These are phyloP conservation scores for Euwallacea similis DNA, from an alignment of 1,140 invertebrate genomes.

Conservation along the genomic window DNA sequence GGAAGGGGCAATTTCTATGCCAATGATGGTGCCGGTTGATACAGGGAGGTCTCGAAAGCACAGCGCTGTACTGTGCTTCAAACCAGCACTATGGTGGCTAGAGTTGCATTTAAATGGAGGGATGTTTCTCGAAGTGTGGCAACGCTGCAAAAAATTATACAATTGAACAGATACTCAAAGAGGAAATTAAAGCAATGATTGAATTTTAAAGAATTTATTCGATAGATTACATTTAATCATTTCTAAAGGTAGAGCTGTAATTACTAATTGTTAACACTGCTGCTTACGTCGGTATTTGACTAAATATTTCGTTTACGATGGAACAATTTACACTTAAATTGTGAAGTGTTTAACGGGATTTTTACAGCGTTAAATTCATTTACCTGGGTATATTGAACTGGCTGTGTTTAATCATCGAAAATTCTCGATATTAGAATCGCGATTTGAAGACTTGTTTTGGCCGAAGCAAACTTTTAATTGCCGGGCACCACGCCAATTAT, in stretches of 20 bases:
- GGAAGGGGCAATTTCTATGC: conserved; percentile 54
- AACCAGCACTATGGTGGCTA: background rate
- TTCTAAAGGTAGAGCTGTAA: too few species aligned
- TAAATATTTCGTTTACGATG: conserved; percentile 10
- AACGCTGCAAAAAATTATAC: too few species aligned
- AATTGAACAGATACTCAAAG: too few species aligned
- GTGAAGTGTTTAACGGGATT: conserved; percentile 11
- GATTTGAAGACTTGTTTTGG: too few species aligned
- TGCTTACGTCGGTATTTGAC: conserved; percentile 8
- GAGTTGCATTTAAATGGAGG: too few species aligned
- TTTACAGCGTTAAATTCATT: background rate
- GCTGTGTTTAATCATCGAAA: background rate
- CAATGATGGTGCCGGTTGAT: conserved; percentile 51
- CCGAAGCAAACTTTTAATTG: too few species aligned
- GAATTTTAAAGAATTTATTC: too few species aligned
- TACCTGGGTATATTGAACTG: background rate
- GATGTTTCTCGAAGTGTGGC: too few species aligned
- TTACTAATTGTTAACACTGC: background rate
- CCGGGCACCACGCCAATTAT: too few species aligned
- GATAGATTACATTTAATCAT: too few species aligned
- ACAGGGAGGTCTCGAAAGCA: conserved; percentile 7
- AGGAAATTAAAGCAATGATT: too few species aligned
- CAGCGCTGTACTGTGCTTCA: conserved; percentile 16
- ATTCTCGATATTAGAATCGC: background rate
- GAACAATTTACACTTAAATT: conserved; percentile 22